These are phyloP conservation scores for Drosophila repleta DNA, from an alignment of 1,140 invertebrate genomes.

Conservation along the genomic window DNA sequence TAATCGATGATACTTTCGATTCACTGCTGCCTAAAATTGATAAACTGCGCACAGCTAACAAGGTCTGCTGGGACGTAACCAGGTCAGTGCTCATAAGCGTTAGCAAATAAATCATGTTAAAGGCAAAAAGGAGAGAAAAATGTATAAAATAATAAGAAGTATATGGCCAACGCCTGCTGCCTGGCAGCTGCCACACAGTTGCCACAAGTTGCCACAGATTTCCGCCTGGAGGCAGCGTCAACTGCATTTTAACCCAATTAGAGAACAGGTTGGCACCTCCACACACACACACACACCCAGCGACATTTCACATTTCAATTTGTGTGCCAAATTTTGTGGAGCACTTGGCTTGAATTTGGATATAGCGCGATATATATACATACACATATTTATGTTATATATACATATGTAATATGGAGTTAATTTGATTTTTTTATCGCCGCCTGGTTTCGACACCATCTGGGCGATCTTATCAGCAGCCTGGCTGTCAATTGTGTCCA, in stretches of 20 bases:
- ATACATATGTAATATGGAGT: neutral
- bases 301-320: conserved; percentile 64
- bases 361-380: neutral
- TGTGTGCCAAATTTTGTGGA: conserved; percentile 64
- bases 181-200: conserved; percentile 15
- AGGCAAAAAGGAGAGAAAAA: conserved; percentile 19
- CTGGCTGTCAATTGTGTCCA: conserved; percentile 46
- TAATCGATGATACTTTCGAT: no score
- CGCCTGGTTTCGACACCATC: conserved; percentile 43
- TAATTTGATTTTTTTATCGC: conserved; percentile 43
- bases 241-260: conserved; percentile 79
- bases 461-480: conserved; percentile 37
- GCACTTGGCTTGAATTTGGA: conserved; percentile 30
- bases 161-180: conserved; percentile 69
- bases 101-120: conserved; percentile 65
- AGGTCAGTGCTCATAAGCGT: conserved; percentile 56
- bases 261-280: conserved; percentile 76
- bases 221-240: conserved; percentile 61
- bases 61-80: conserved; percentile 25
- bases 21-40: conserved; percentile 2
- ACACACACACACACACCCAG: conserved; percentile 29
- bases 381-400: conserved; percentile 7
- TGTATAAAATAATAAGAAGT: conserved; percentile 26
- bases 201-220: conserved; percentile 61
- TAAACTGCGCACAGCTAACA: conserved; percentile 18